Conservation (phyloP, 2,113 vertebrate species). For the Corythaeola cristata region DNA sequence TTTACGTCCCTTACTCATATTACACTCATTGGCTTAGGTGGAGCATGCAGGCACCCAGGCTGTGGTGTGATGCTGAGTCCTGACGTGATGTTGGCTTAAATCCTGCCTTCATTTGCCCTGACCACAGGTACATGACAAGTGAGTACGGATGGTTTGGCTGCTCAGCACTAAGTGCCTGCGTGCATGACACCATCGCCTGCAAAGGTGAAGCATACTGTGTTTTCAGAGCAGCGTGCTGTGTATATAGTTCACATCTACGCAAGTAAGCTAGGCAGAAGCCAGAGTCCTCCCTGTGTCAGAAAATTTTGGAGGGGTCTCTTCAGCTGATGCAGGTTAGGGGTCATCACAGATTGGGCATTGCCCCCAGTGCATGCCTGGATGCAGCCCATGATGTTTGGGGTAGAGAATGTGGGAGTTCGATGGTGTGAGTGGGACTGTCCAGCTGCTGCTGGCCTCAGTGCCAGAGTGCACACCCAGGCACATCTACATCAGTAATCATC, state of each 20-base stretch:
- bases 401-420: accelerated
- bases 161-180: not conserved
- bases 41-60: not conserved
- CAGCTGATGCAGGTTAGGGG: not conserved
- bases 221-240: not conserved
- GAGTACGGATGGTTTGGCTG: not conserved
- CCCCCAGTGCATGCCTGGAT: not conserved
- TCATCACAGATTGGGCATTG: not conserved
- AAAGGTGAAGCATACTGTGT: too few species aligned
- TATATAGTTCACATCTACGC: not conserved
- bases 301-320: not conserved
- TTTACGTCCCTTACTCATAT: not conserved
- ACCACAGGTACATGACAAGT: accelerated
- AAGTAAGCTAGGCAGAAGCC: not conserved
- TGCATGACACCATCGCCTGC: not conserved
- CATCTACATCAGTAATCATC: not conserved
- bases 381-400: not conserved
- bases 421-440: too few species aligned
- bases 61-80: not conserved
- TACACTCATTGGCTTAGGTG: not conserved
- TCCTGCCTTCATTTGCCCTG: not conserved
- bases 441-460: not conserved
- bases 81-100: not conserved
- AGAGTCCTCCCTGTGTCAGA: not conserved
- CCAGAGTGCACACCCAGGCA: not conserved